These are phyloP conservation scores for Cryptocheilus praepositus DNA, from an alignment of 2,888 invertebrate genomes.

Conservation along the genomic window DNA sequence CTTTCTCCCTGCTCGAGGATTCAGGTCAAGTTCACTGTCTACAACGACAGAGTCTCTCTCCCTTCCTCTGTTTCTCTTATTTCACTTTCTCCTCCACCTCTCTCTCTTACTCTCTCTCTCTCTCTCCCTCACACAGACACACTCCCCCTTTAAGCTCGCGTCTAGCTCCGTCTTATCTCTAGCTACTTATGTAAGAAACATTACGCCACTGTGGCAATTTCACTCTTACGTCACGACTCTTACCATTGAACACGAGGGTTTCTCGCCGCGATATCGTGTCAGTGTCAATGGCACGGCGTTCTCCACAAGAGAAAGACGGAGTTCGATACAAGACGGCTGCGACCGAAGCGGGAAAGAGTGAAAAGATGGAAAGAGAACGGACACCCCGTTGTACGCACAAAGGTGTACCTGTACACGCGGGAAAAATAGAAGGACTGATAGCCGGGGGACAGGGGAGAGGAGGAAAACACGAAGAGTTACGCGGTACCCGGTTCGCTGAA, in stretches of 20 bases:
- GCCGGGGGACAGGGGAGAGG: neutral
- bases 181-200: conserved; percentile 55
- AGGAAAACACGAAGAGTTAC: conserved; percentile 46
- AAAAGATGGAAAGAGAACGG: neutral
- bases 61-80: conserved; percentile 45
- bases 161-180: conserved; percentile 23
- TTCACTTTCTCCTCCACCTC: conserved; percentile 40
- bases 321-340: no score
- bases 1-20: conserved; percentile 56
- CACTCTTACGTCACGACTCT: conserved; percentile 56
- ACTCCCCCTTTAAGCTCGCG: conserved; percentile 24
- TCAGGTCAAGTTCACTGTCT: conserved; percentile 62
- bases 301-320: conserved; percentile 34
- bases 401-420: conserved; percentile 49
- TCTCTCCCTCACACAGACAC: conserved; percentile 19
- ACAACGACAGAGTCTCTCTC: conserved; percentile 29
- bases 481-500: conserved; percentile 64
- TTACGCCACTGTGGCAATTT: conserved; percentile 52
- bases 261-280: conserved; percentile 63
- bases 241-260: conserved; percentile 24
- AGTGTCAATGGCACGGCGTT: conserved; percentile 70
- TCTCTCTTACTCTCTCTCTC: conserved; percentile 25
- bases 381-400: conserved; percentile 22
- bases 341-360: conserved; percentile 8
- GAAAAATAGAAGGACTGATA: neutral